Base-by-base conservation (phyloP, 1,140 invertebrate genomes). In the Aleiodes sp. region DNA sequence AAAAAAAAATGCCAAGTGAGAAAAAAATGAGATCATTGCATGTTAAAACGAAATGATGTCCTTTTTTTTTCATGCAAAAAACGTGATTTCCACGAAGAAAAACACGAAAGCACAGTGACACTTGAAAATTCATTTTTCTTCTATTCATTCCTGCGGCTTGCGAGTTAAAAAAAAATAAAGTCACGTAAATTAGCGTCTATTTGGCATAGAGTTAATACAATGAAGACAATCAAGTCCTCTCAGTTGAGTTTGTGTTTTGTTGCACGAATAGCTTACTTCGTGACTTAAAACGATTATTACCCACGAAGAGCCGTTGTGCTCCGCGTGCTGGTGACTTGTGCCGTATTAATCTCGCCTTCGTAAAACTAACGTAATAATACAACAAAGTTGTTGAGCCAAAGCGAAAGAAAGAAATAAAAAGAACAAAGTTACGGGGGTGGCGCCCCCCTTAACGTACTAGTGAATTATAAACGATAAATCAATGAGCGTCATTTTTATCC, bases 291-390 rank as follows among this genome's bases (percentile, higher is more conserved):
- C 31, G 28, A 65, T 65, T 65, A 65, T 65, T 26, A 65, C 12
- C 28, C 24, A 26, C 29, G 39, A 52, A 65, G 39, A 31, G 26
- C 43, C 28, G 41, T 56, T 31, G 63, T 67, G n/a, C n/a, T 67
- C 65, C 59, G 60, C 64, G 65, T 41, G 65, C 70, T 39, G 41
- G 59, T 39, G 57, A 71, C 59, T 68, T 68, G 39, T 59, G 33
- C 65, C 57, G 65, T 68, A 69, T 65, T 65, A 68, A 68, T 72
- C 59, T 65, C 59, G 57, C 59, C 39, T 16, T 64, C 19, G 39
- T 43, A 46, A 64, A 31, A 64, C 56, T 33, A 70, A 70, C 61
- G 68, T 64, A 37, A 64, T 70, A 70, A 64, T 57, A 70, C 41
- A 64, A 70, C 39, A 70, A 70, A 64, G 29, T 26, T 46, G 29